Evolutionary conservation across 2,113 vertebrate species (phyloP), one percentile per base, ranked within the genome.

Genomic region (Gavia stellata): DNA sequence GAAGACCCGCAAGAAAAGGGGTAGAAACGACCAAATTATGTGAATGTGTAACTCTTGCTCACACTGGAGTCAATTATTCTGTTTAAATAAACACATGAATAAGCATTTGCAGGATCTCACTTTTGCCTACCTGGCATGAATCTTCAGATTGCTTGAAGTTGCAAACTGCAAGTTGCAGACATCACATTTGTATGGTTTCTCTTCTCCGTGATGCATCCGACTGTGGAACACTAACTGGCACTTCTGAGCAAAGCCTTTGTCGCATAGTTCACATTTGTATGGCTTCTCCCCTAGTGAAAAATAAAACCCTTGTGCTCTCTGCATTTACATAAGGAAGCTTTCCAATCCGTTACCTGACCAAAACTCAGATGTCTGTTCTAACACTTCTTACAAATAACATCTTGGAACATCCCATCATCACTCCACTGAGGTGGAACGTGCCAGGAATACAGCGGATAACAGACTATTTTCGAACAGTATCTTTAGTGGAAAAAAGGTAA

Each of bases 221-320:
- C 98, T 99, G 95, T 99, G 99, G 97, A 99, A 99, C 88, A 99
- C 99, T 40, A 99, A 96, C 97, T 99, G 99, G 93, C 99, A 99
- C 97, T 99, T 99, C 96, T 99, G 99, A 77, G 98, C 98, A 97
- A 99, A 99, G 89, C 98, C 98, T 98, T 99, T 99, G 91, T 98
- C 98, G 25, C 98, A 99, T 11, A 98, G 97, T 58, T 98, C 98
- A 95, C 98, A 99, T 79, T 98, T 98, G 92, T 98, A 99, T 84
- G 98, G 98, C 97, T 99, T 99, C 97, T 99, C 98, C 95, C 98
- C 98, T 99, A 71, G 68, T 10, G 77, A 88, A 82, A 67, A 97
- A 95, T 28, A 91, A 68, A 91, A 71, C 58, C 86, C 49, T 56
- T 21, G 72, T 62, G 78, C 86, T 77, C 49, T 71, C 63, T 70